Evolutionary conservation across 2,888 invertebrate genomes (phyloP).

Genomic region (Volucella inflata): DNA sequence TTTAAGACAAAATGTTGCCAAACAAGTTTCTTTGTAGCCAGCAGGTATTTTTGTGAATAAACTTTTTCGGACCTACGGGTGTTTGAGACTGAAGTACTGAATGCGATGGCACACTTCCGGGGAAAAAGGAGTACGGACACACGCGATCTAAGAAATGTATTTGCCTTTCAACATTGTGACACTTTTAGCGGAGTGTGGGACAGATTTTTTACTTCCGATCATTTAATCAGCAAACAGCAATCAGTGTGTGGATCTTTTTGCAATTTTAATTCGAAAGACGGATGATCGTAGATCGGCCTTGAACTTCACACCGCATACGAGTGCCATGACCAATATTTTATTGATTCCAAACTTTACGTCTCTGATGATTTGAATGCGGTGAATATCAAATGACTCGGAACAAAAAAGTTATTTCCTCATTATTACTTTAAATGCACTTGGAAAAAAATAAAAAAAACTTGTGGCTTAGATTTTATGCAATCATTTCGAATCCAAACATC

Average conservation of each 20-base stretch:
- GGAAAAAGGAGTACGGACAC: neutral
- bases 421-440: too few relatives aligned
- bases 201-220: too few relatives aligned
- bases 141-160: too few relatives aligned
- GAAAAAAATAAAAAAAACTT: too few relatives aligned
- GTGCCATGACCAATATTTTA: conserved; percentile 23
- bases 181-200: too few relatives aligned
- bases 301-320: conserved; percentile 13
- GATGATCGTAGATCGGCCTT: neutral
- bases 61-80: too few relatives aligned
- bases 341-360: neutral
- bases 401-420: conserved; percentile 8
- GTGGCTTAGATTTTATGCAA: too few relatives aligned
- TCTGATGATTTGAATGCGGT: conserved; percentile 10
- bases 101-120: conserved; percentile 8
- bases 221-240: too few relatives aligned
- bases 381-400: conserved; percentile 8
- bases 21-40: conserved; percentile 11
- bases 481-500: too few relatives aligned
- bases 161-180: too few relatives aligned
- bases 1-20: neutral
- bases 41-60: neutral
- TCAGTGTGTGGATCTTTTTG: neutral
- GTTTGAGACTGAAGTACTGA: neutral
- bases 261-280: neutral